phyloP scores from a whole-genome alignment of 2,797 vertebrate species.

The Enteromius mattozi region DNA sequence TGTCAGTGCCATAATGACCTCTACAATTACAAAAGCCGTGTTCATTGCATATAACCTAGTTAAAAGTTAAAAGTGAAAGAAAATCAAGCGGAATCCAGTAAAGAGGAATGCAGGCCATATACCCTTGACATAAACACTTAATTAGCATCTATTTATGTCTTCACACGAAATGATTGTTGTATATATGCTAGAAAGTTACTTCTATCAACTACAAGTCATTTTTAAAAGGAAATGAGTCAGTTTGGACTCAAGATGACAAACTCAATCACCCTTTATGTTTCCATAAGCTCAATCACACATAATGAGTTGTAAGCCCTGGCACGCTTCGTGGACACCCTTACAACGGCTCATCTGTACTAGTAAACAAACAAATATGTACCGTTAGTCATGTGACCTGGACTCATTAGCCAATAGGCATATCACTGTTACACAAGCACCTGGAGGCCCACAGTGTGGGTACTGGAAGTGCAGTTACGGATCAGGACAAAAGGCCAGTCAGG shows the following conservation, averaged over 20 bases:
- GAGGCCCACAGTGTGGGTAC: background rate
- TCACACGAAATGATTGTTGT: conserved; percentile 24
- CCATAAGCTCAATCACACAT: background rate
- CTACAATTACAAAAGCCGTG: background rate
- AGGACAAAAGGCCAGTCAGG: conserved; percentile 12
- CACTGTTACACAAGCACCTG: conserved; percentile 5
- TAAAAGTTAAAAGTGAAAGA: background rate
- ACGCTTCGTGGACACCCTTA: background rate
- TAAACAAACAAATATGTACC: conserved; percentile 37
- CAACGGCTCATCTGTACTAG: conserved; percentile 19
- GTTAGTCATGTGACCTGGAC: background rate
- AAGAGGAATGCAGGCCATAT: conserved; percentile 54
- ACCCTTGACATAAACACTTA: conserved; percentile 79
- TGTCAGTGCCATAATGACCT: background rate
- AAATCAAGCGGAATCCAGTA: background rate
- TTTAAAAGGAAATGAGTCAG: conserved; percentile 28
- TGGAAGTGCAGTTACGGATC: conserved; percentile 30
- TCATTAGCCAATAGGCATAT: background rate
- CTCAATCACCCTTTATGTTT: conserved; percentile 12
- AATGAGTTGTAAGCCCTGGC: background rate
- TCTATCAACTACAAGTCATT: conserved; percentile 18
- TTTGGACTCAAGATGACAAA: conserved; percentile 10
- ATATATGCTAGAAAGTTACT: conserved; percentile 8
- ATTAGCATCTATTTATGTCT: conserved; percentile 33
- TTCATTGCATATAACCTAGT: background rate